Conservation (phyloP, 1,140 invertebrate species). For the Papilio glaucus region DNA sequence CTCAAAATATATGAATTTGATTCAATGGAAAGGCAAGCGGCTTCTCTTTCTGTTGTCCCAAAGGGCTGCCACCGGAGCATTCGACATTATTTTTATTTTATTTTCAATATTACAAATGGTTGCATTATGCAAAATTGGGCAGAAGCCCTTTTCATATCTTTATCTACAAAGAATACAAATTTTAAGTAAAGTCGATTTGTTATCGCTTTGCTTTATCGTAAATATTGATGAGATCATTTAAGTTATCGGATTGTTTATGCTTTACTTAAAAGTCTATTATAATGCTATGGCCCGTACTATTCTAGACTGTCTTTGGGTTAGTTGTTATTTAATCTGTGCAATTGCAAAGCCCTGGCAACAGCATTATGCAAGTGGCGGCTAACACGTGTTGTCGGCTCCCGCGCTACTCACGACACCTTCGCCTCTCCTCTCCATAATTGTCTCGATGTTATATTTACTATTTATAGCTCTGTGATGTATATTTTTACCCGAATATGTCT, state of each 20-base stretch:
- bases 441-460: constrained; percentile 67
- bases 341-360: constrained; percentile 61
- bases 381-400: constrained; percentile 74
- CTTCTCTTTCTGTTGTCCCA: constrained; percentile 78
- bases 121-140: constrained; percentile 61
- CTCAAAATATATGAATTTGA: constrained; percentile 84
- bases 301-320: neutral
- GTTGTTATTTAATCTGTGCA: neutral
- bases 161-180: constrained; percentile 46
- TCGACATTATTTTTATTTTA: constrained; percentile 66
- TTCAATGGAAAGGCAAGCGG: constrained; percentile 82
- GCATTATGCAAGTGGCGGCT: constrained; percentile 74
- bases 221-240: neutral
- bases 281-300: neutral
- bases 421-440: constrained; percentile 74
- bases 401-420: constrained; percentile 69
- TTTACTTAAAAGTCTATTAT: no score
- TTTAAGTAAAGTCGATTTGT: neutral
- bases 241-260: no score
- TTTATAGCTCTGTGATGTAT: constrained; percentile 28
- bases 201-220: no score
- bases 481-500: constrained; percentile 32
- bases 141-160: constrained; percentile 74
- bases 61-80: constrained; percentile 81
- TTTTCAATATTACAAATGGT: constrained; percentile 78